Conservation (phyloP, 1,140 invertebrate genomes). For the Chironomus striatipennis region DNA sequence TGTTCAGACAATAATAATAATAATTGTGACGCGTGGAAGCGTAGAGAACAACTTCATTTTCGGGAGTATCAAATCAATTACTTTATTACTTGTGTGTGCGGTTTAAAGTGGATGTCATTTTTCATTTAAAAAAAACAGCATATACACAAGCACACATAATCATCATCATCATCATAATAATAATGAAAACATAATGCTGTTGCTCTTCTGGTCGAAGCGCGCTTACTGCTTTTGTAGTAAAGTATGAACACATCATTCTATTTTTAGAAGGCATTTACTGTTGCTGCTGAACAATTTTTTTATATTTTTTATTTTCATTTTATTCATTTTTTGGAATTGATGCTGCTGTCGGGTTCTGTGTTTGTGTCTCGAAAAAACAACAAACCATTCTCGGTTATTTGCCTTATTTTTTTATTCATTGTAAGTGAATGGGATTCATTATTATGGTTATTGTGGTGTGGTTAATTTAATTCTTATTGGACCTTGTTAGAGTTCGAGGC, state of each 20-base stretch:
- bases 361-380: no score
- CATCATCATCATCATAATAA: neutral
- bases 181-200: constrained; percentile 3
- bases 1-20: neutral
- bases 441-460: neutral
- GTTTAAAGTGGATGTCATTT: neutral
- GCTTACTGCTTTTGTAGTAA: neutral
- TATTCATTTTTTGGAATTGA: neutral
- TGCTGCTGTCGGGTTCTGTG: neutral
- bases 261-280: neutral
- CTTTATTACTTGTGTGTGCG: neutral
- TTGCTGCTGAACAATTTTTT: neutral
- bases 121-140: neutral
- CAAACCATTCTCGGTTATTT: neutral
- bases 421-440: neutral
- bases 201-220: neutral
- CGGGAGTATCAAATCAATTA: neutral
- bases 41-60: neutral
- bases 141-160: neutral
- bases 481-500: no score
- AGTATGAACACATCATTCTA: constrained; percentile 12
- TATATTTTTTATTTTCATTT: neutral
- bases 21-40: neutral
- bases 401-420: neutral
- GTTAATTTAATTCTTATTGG: no score